Evolutionary conservation across 1,140 invertebrate species (phyloP).

Genomic region (Meloidogyne floridensis): DNA sequence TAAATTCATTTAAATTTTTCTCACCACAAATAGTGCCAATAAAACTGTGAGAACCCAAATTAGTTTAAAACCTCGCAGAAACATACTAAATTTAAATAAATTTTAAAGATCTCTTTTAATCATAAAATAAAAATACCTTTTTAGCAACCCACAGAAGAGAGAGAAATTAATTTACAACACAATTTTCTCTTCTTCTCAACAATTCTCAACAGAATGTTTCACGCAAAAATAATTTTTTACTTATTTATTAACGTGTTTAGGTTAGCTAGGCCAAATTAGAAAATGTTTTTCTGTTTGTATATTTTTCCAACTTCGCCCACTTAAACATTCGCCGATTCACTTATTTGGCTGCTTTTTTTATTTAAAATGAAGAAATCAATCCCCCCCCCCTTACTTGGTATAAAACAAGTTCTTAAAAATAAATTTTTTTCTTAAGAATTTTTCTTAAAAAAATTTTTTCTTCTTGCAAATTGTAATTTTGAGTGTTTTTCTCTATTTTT

Average conservation of each 20-base stretch:
- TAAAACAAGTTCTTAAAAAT: constrained; percentile 6
- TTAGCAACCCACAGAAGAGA: no score
- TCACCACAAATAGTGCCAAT: neutral
- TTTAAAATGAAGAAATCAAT: neutral
- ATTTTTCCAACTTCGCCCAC: neutral
- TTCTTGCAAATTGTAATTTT: neutral
- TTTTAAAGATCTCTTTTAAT: no score
- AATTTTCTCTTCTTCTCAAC: neutral
- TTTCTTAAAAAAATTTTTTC: neutral
- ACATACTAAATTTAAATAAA: neutral
- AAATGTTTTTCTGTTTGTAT: neutral
- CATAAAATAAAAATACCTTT: no score
- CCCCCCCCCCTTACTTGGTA: neutral
- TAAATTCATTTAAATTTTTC: neutral
- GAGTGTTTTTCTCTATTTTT: no score
- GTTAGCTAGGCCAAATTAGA: neutral
- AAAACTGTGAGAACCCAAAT: neutral
- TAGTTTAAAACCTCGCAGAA: neutral
- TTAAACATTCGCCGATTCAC: neutral
- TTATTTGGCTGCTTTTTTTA: neutral
- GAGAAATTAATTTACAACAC: no score
- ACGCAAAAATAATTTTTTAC: neutral
- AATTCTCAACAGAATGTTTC: neutral
- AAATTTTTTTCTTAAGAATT: neutral
- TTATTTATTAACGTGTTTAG: neutral